Conservation (phyloP, 1,140 invertebrate genomes). For the Drosophila sturtevanti region DNA sequence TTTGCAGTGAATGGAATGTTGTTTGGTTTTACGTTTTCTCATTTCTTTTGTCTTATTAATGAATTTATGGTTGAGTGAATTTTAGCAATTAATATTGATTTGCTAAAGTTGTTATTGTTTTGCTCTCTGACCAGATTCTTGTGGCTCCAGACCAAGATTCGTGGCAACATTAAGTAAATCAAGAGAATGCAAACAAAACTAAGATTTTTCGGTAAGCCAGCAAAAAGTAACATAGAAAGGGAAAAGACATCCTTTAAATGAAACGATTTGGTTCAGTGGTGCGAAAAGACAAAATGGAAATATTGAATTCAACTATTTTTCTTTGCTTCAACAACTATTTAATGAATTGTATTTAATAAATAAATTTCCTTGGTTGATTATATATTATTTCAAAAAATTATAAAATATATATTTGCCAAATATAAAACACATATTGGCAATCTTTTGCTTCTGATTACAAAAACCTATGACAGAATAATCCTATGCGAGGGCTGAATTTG, state of each 20-base stretch:
- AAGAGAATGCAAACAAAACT: conserved; percentile 28
- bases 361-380: background rate
- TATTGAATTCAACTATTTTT: background rate
- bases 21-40: background rate
- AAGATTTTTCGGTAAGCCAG: background rate
- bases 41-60: conserved; percentile 36
- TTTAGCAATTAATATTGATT: conserved; percentile 67
- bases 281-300: background rate
- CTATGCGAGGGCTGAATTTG: too few species aligned
- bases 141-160: conserved; percentile 4
- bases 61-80: conserved; percentile 43
- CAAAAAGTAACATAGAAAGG: background rate
- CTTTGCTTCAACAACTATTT: background rate
- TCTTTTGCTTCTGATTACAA: too few species aligned
- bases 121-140: conserved; percentile 12
- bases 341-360: background rate
- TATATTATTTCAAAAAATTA: too few species aligned
- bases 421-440: too few species aligned
- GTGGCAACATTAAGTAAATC: conserved; percentile 14
- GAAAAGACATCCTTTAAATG: background rate
- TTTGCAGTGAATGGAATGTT: background rate
- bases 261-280: background rate
- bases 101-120: conserved; percentile 40
- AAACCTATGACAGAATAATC: too few species aligned
- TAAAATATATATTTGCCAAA: too few species aligned